phyloP scores from a whole-genome alignment of 2,797 vertebrate genomes.

The Coregonus suidteri region DNA sequence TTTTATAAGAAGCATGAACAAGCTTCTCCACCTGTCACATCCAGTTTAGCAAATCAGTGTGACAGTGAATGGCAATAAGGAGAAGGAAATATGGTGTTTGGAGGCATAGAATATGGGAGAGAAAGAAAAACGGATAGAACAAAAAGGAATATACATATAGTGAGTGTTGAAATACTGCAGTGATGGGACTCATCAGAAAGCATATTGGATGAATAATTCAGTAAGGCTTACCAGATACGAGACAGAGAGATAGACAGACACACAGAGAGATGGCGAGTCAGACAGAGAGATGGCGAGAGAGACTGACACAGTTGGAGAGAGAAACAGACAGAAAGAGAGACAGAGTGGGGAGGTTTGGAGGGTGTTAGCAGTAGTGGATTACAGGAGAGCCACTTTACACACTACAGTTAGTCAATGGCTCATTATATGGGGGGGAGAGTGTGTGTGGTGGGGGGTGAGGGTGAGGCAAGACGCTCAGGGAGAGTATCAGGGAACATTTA shows the following conservation, averaged over 20 bases:
- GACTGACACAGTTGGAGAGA: too few species aligned
- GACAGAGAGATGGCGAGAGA: not conserved
- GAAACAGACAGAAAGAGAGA: not conserved
- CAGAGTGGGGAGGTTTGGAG: constrained; percentile 37
- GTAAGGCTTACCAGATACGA: constrained; percentile 38
- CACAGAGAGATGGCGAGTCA: constrained; percentile 3
- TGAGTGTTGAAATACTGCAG: constrained; percentile 38
- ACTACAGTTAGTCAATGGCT: constrained; percentile 35
- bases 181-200: constrained; percentile 56
- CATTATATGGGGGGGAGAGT: not conserved
- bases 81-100: constrained; percentile 38
- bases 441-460: not conserved
- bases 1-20: constrained; percentile 57
- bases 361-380: constrained; percentile 41
- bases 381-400: constrained; percentile 44
- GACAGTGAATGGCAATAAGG: constrained; percentile 55
- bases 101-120: constrained; percentile 29
- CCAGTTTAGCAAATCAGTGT: constrained; percentile 62
- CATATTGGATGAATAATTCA: constrained; percentile 71
- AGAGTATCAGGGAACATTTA: constrained; percentile 2
- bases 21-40: constrained; percentile 55
- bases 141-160: constrained; percentile 44
- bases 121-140: constrained; percentile 45
- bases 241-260: constrained; percentile 9
- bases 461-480: not conserved